Base-by-base conservation (phyloP, 2,888 invertebrate species). In the Phengaris alcon region DNA sequence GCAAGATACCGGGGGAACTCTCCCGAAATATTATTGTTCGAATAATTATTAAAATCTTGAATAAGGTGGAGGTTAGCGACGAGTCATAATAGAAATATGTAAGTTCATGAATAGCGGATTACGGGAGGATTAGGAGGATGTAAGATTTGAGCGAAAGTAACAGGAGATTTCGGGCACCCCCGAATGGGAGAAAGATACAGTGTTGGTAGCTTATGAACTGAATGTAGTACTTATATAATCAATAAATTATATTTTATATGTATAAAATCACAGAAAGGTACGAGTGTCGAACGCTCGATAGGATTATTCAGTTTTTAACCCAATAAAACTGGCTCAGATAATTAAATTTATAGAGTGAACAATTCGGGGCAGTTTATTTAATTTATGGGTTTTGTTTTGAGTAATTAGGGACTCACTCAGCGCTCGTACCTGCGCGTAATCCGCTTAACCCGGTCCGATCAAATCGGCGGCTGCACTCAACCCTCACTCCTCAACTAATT, bases 321-420 rank as follows among this genome's bases (percentile, higher is more conserved):
- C 10, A 64, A 64, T 64, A 44, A 64, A 64, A 64, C 64, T 64
- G 64, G 6, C 35, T 35, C 64, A 12, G 13, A 35, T 35, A 64
- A 64, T 64, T 64, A 6, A 64, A 44, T 64, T 44, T 64, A 44
- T 64, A 64, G 64, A 64, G 44, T 12, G 35, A 64, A 35, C 64
- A 13, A 64, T 64, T 13, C 64, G 64, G 35, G 13, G 64, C 64
- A 6, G 35, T 64, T 64, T 64, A 64, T 64, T 44, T 64, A 64
- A 64, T 64, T 64, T 64, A 35, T 64, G 64, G 64, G 44, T 64
- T 64, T 44, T 64, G 64, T 64, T 64, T 64, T 44, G 35, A 64
- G 35, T 64, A 64, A 64, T 64, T 64, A 44, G 35, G 64, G 64
- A 64, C 64, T 64, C 44, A 64, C 35, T 35, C 64, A 12, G 35